These are phyloP conservation scores for Hesperia comma DNA, from an alignment of 2,888 invertebrate species.

Conservation along the genomic window DNA sequence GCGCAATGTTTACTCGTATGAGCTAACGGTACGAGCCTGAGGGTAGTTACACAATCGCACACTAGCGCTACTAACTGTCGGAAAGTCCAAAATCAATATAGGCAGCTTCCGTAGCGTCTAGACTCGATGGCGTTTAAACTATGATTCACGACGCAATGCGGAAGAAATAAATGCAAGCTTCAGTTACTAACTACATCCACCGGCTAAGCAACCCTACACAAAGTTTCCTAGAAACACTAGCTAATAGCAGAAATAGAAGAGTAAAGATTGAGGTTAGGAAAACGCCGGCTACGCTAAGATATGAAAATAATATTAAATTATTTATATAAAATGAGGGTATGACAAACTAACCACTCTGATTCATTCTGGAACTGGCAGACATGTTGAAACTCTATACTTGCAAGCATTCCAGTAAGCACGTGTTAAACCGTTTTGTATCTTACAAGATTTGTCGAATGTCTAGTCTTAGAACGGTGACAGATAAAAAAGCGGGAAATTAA, in stretches of 20 bases:
- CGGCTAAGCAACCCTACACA: conserved; percentile 6
- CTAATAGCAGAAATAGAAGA: conserved; percentile 27
- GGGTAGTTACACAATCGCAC: conserved; percentile 34
- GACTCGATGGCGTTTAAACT: conserved; percentile 47
- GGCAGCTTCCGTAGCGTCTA: conserved; percentile 55
- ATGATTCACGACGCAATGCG: conserved; percentile 56
- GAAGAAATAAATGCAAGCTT: conserved; percentile 42
- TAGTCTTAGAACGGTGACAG: conserved; percentile 47
- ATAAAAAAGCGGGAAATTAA: conserved; percentile 51
- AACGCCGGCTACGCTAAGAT: conserved; percentile 55
- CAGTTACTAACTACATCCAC: conserved; percentile 21
- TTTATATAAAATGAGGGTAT: conserved; percentile 55
- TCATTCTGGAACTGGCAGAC: conserved; percentile 75
- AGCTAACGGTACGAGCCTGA: conserved; percentile 12
- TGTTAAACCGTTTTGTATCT: conserved; percentile 51
- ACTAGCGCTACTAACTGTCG: conserved; percentile 5
- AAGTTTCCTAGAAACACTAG: conserved; percentile 26
- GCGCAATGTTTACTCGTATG: conserved; percentile 32
- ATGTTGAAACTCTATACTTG: conserved; percentile 78
- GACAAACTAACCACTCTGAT: conserved; percentile 55
- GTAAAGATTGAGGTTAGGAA: conserved; percentile 65
- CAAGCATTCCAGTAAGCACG: conserved; percentile 69
- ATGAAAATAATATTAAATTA: conserved; percentile 49
- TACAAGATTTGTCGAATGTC: conserved; percentile 13
- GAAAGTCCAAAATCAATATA: conserved; percentile 55